Evolutionary conservation across 1,140 invertebrate genomes (phyloP).

Genomic region (Eufriesea mexicana): DNA sequence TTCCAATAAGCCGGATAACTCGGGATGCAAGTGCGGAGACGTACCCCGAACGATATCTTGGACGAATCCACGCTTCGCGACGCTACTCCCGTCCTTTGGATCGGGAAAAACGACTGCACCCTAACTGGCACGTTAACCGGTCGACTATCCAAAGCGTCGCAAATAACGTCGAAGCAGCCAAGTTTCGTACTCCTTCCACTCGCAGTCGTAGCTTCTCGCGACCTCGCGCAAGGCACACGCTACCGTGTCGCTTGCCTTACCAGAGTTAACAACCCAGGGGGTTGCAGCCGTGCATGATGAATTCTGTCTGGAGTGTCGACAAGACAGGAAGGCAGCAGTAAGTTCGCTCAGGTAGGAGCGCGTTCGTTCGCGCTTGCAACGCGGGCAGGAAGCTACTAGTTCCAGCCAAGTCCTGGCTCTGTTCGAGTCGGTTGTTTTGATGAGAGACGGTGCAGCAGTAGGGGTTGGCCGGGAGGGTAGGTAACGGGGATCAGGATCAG

Average conservation of each 20-base stretch:
- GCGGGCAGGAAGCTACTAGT: slow-evolving; percentile 33
- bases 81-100: not conserved
- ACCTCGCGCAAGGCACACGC: slow-evolving; percentile 1
- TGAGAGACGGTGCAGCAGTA: slow-evolving; percentile 32
- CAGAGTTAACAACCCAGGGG: slow-evolving; percentile 59
- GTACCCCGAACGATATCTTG: not conserved
- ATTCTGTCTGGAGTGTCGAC: slow-evolving; percentile 64
- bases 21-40: not conserved
- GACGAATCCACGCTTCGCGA: not conserved
- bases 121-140: not conserved
- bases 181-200: not conserved
- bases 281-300: slow-evolving; percentile 58
- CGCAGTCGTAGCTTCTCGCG: not conserved
- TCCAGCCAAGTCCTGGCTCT: slow-evolving; percentile 36
- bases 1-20: not conserved
- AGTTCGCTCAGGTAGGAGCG: slow-evolving; percentile 58
- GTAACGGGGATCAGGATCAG: slow-evolving; percentile 60
- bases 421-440: slow-evolving; percentile 62
- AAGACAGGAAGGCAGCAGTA: slow-evolving; percentile 60
- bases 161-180: not conserved
- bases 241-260: slow-evolving; percentile 25
- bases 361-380: slow-evolving; percentile 24
- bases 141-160: not conserved
- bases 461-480: slow-evolving; percentile 5
- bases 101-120: not conserved